phyloP scores from a whole-genome alignment of 2,888 invertebrate genomes.

The Cerastis rubricosa region DNA sequence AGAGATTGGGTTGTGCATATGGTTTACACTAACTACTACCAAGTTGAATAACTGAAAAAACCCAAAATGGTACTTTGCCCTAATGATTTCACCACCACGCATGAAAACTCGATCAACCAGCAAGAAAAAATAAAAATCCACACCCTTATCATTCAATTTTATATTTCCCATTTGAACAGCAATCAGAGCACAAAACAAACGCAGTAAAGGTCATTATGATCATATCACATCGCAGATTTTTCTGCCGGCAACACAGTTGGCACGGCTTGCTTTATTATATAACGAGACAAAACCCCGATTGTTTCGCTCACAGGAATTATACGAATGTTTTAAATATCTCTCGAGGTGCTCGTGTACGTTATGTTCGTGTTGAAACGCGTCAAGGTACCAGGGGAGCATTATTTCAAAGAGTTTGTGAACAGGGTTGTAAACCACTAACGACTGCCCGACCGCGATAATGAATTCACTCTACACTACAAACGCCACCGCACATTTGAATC shows the following conservation, averaged over 20 bases:
- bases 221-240: conserved; percentile 56
- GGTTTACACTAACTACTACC: not conserved
- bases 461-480: conserved; percentile 84
- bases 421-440: conserved; percentile 87
- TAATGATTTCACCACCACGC: not conserved
- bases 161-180: conserved; percentile 48
- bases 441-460: conserved; percentile 87
- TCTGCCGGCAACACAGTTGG: conserved; percentile 47
- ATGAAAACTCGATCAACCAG: not conserved
- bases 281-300: conserved; percentile 55
- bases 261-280: conserved; percentile 55
- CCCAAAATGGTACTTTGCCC: not conserved
- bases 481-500: conserved; percentile 78
- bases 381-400: conserved; percentile 82
- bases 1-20: not conserved
- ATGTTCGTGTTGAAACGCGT: conserved; percentile 68
- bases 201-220: conserved; percentile 57
- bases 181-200: conserved; percentile 55
- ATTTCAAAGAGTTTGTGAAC: conserved; percentile 87
- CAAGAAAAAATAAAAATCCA: conserved; percentile 30
- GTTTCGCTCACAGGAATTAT: conserved; percentile 62
- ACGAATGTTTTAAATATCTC: conserved; percentile 72
- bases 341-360: conserved; percentile 65
- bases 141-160: conserved; percentile 57
- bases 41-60: not conserved